These are phyloP conservation scores for Muraenolepis orangiensis DNA, from an alignment of 2,797 vertebrate genomes.

Conservation along the genomic window DNA sequence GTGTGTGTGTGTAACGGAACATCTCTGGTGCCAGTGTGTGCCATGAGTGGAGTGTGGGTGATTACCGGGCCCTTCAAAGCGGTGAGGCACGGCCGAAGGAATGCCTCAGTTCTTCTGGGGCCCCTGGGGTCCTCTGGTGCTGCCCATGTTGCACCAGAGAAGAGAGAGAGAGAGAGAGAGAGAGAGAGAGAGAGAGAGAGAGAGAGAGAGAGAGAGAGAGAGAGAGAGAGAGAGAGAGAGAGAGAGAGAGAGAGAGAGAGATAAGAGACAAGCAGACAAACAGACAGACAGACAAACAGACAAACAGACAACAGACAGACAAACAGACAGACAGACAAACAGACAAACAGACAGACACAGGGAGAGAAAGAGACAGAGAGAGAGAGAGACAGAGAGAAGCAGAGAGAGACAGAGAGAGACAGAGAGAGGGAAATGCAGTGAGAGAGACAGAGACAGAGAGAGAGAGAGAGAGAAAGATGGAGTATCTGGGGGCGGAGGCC, in stretches of 20 bases:
- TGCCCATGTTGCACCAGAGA: conserved; percentile 56
- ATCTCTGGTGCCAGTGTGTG: conserved; percentile 50
- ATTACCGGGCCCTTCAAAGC: conserved; percentile 52
- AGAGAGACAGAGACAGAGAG: too few relatives aligned
- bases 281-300: too few relatives aligned
- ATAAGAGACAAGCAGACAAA: too few relatives aligned
- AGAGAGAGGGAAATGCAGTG: too few relatives aligned
- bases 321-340: conserved; percentile 36
- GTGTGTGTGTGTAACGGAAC: conserved; percentile 1
- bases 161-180: conserved; percentile 57
- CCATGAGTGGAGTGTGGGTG: conserved; percentile 40
- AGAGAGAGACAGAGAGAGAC: too few relatives aligned
- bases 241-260: too few relatives aligned
- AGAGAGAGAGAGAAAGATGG: too few relatives aligned
- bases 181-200: conserved; percentile 29
- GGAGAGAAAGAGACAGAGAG: conserved; percentile 30
- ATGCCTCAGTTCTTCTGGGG: conserved; percentile 24
- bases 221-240: neutral
- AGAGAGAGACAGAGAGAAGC: conserved; percentile 9
- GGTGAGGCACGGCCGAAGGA: conserved; percentile 28
- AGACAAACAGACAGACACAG: conserved; percentile 50
- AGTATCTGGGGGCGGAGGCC: too few relatives aligned
- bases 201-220: conserved; percentile 23
- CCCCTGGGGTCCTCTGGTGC: conserved; percentile 52
- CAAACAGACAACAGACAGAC: too few relatives aligned